A percentile compares a stretch with the other conserved stretches of the same genome.
Conservation (phyloP, 2,797 vertebrate species). For the Lagodon rhomboides region DNA sequence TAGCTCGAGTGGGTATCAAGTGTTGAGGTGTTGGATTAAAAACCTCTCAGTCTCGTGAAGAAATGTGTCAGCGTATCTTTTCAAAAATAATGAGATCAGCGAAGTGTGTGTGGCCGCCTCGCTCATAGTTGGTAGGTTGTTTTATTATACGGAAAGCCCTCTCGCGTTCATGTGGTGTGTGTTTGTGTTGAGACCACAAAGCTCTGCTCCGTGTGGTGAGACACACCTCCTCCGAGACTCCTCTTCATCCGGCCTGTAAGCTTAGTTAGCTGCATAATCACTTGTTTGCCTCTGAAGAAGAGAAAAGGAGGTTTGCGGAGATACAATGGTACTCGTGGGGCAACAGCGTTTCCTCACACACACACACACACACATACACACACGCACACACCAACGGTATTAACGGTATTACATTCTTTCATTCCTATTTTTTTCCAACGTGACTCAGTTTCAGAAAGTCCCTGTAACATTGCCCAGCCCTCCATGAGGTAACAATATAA, state of each 20-base stretch:
- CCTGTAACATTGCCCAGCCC: slow-evolving; percentile 35
- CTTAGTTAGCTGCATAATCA: slow-evolving; percentile 74
- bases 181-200: slow-evolving; percentile 53
- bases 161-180: slow-evolving; percentile 31
- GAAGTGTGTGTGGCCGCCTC: slow-evolving; percentile 7
- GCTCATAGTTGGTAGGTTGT: slow-evolving; percentile 19
- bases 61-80: slow-evolving; percentile 9
- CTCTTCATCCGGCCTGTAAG: slow-evolving; percentile 59
- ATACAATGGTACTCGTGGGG: slow-evolving; percentile 54
- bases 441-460: slow-evolving; percentile 25
- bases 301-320: slow-evolving; percentile 61
- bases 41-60: slow-evolving; percentile 1
- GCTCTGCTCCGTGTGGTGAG: slow-evolving; percentile 50
- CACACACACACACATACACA: slow-evolving; percentile 10
- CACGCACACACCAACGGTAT: background rate
- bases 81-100: slow-evolving; percentile 37
- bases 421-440: slow-evolving; percentile 27
- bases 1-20: slow-evolving; percentile 1
- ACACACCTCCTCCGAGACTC: slow-evolving; percentile 60
- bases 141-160: slow-evolving; percentile 39
- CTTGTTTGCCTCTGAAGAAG: slow-evolving; percentile 60
- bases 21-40: background rate
- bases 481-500: background rate
- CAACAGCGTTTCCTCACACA: background rate
- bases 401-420: background rate